Percentiles rank a stretch among this genome's conserved stretches.
These are phyloP conservation scores for Pseudorasbora parva DNA, from an alignment of 2,113 vertebrate genomes.

Conservation along the genomic window DNA sequence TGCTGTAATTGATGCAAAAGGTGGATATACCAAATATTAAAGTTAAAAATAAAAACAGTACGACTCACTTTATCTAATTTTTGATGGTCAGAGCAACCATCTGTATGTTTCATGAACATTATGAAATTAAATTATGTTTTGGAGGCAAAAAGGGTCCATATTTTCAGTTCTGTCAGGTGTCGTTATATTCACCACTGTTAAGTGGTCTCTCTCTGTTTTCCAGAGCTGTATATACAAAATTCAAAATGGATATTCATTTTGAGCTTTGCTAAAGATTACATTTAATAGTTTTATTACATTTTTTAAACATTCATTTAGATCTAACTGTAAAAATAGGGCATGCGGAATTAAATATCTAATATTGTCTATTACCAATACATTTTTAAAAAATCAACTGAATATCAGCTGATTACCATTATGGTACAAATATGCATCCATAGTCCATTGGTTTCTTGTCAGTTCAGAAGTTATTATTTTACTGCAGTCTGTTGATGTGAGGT, in stretches of 20 bases:
- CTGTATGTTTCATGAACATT: no score
- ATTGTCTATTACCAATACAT: background rate
- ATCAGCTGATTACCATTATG: background rate
- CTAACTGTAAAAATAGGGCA: background rate
- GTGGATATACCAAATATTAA: no score
- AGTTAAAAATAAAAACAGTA: no score
- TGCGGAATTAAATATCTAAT: background rate
- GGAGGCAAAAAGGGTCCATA: no score
- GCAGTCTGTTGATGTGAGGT: background rate
- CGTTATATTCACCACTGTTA: no score
- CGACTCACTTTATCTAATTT: no score
- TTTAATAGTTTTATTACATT: background rate
- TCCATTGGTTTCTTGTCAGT: background rate
- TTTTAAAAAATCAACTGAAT: background rate
- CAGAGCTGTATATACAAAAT: background rate
- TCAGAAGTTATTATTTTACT: background rate
- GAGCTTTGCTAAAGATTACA: background rate
- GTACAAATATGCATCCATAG: background rate
- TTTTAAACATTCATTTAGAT: background rate
- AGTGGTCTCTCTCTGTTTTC: no score
- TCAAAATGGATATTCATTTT: background rate
- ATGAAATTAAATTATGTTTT: no score
- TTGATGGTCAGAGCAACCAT: no score
- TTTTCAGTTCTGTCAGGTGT: no score
- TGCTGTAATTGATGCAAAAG: no score